These are phyloP conservation scores for Pinctada fucata DNA, from an alignment of 2,888 invertebrate genomes.

Conservation along the genomic window DNA sequence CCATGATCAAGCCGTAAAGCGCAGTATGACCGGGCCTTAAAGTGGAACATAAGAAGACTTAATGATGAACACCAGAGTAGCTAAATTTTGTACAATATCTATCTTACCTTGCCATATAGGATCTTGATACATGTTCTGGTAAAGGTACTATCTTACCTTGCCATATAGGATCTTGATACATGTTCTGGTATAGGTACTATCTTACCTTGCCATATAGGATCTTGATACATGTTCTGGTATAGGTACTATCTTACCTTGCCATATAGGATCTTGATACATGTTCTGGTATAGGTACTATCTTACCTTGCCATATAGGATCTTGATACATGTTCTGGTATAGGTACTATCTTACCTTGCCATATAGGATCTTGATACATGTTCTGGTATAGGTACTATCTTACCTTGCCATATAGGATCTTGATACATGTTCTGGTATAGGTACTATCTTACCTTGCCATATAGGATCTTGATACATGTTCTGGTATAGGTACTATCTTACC, in stretches of 20 bases:
- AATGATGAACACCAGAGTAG: too few species aligned
- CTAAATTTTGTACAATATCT: too few species aligned
- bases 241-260: conserved; percentile 67
- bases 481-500: conserved; percentile 49
- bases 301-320: neutral
- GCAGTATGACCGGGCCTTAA: too few species aligned
- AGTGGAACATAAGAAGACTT: too few species aligned
- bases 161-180: neutral
- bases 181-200: neutral
- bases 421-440: too few species aligned
- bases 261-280: too few species aligned
- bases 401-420: too few species aligned
- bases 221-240: conserved; percentile 76
- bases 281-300: neutral
- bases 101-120: too few species aligned
- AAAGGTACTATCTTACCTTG: neutral
- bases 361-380: conserved; percentile 75
- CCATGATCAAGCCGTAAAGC: too few species aligned
- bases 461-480: too few species aligned
- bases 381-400: conserved; percentile 75
- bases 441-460: neutral
- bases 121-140: too few species aligned
- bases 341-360: conserved; percentile 72
- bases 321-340: neutral
- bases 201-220: conserved; percentile 76